Conservation (phyloP, 2,888 invertebrate genomes). For the Dynastes hyllus region DNA sequence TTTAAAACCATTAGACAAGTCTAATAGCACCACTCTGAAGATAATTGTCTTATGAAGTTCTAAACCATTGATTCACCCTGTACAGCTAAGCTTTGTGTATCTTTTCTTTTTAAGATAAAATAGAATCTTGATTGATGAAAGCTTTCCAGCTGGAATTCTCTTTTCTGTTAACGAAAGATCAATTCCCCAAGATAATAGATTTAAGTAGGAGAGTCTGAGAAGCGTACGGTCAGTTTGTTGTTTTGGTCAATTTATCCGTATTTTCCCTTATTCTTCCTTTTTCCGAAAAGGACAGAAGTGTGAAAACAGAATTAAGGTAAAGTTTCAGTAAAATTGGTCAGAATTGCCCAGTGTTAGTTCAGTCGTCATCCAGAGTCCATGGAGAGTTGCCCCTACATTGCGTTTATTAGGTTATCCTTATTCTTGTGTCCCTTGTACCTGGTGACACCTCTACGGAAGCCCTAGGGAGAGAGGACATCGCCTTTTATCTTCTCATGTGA, state of each 20-base stretch:
- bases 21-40: too few relatives aligned
- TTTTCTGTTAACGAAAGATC: constrained; percentile 20
- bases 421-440: constrained; percentile 61
- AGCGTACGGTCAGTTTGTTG: constrained; percentile 44
- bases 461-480: constrained; percentile 58
- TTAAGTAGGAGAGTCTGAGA: constrained; percentile 19
- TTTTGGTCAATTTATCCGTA: constrained; percentile 49
- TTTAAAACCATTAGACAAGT: too few relatives aligned
- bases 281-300: constrained; percentile 67
- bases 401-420: constrained; percentile 71
- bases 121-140: constrained; percentile 3
- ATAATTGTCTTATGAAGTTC: too few relatives aligned
- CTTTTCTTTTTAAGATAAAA: background rate
- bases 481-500: constrained; percentile 65
- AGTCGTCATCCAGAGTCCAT: constrained; percentile 64
- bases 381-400: constrained; percentile 69
- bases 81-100: too few relatives aligned
- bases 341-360: constrained; percentile 73
- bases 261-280: constrained; percentile 43
- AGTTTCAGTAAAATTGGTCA: constrained; percentile 77
- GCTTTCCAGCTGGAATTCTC: background rate
- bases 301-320: constrained; percentile 75
- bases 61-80: too few relatives aligned
- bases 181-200: constrained; percentile 36
- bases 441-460: constrained; percentile 61